Conservation (phyloP, 2,888 invertebrate genomes). For the Eupeodes latifasciatus region DNA sequence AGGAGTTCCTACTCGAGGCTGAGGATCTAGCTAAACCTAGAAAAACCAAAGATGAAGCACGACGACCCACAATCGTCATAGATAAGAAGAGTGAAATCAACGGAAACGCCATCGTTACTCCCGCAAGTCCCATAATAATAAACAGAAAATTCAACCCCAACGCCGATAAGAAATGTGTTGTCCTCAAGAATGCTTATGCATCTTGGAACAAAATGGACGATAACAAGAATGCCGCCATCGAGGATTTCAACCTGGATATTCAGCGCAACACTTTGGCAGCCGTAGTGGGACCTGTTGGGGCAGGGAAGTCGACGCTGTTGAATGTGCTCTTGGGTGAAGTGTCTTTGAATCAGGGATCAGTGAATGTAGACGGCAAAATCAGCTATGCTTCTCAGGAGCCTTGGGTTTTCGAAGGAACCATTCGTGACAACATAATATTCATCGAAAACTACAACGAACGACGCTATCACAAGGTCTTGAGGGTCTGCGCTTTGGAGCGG, state of each 20-base stretch:
- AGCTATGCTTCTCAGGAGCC: conserved; percentile 93
- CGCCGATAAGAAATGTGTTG: conserved; percentile 80
- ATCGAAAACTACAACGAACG: conserved; percentile 89
- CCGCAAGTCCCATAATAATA: conserved; percentile 75
- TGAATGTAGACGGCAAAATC: conserved; percentile 87
- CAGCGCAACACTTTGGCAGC: conserved; percentile 81
- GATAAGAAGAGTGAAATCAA: conserved; percentile 78
- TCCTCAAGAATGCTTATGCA: conserved; percentile 84
- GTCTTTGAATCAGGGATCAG: conserved; percentile 86
- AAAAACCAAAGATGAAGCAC: conserved; percentile 63
- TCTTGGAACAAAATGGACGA: conserved; percentile 84
- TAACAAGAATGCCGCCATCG: conserved; percentile 79
- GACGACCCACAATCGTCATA: conserved; percentile 71
- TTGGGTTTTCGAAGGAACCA: conserved; percentile 92
- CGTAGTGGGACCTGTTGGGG: conserved; percentile 90
- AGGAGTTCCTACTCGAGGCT: conserved; percentile 86
- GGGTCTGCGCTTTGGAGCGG: conserved; percentile 86
- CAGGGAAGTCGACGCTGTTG: conserved; percentile 90
- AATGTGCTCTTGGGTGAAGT: conserved; percentile 91
- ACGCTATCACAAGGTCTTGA: conserved; percentile 85
- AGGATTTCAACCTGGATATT: conserved; percentile 85
- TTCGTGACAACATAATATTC: conserved; percentile 96
- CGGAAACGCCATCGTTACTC: conserved; percentile 73
- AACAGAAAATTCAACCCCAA: conserved; percentile 78
- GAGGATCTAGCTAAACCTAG: conserved; percentile 78